A percentile compares a stretch with the other conserved stretches of the same genome.
phyloP scores from a whole-genome alignment of 2,888 invertebrate genomes.

The Dryadula phaetusa region DNA sequence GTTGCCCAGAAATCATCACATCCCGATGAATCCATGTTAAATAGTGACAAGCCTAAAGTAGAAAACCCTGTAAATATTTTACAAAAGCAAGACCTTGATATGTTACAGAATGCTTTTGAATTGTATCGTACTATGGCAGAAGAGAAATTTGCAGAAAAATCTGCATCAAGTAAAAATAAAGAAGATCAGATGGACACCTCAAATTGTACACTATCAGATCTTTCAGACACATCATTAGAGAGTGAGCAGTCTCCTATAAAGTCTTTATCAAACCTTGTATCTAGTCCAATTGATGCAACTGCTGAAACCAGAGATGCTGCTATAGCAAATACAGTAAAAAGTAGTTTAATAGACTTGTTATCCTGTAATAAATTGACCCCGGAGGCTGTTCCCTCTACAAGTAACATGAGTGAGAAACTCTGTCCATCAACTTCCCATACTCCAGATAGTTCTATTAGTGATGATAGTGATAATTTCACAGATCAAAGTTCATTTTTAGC shows the following conservation, averaged over 20 bases:
- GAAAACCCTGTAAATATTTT: conserved; percentile 58
- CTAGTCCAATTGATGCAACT: conserved; percentile 76
- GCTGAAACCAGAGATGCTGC: conserved; percentile 61
- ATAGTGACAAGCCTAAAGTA: conserved; percentile 58
- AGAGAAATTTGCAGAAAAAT: conserved; percentile 65
- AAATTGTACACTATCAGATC: conserved; percentile 67
- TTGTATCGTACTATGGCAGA: conserved; percentile 74
- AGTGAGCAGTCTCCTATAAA: conserved; percentile 85
- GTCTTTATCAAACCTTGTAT: conserved; percentile 86
- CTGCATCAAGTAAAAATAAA: conserved; percentile 59
- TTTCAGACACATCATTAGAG: conserved; percentile 65
- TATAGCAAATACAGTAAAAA: conserved; percentile 71
- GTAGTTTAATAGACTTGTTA: conserved; percentile 75
- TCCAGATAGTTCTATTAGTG: conserved; percentile 75
- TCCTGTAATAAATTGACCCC: conserved; percentile 66
- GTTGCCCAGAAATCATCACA: conserved; percentile 61
- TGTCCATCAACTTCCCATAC: conserved; percentile 65
- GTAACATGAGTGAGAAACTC: conserved; percentile 64
- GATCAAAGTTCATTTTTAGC: conserved; percentile 80
- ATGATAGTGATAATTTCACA: conserved; percentile 77
- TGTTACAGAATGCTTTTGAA: conserved; percentile 77
- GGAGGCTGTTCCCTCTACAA: conserved; percentile 68
- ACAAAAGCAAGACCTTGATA: conserved; percentile 75
- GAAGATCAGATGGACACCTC: conserved; percentile 64
- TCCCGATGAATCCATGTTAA: conserved; percentile 54